Conservation (phyloP, 2,113 vertebrate genomes). For the Athene noctua region DNA sequence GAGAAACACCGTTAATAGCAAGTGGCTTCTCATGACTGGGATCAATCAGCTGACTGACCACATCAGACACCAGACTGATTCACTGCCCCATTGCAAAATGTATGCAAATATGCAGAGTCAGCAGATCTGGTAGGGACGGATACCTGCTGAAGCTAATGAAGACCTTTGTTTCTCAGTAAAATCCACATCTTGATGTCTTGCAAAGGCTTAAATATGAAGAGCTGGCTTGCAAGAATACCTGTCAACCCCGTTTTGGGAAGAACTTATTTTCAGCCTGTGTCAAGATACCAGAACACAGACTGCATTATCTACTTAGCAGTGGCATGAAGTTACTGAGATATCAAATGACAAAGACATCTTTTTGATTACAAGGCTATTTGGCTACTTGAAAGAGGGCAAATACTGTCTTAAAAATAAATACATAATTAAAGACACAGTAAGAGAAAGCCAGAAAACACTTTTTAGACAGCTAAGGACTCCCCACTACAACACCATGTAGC, state of each 20-base stretch:
- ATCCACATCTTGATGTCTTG: neutral
- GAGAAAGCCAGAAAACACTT: neutral
- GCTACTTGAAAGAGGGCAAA: neutral
- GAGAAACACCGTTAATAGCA: neutral
- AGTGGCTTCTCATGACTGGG: neutral
- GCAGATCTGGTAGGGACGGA: neutral
- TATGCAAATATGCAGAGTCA: neutral
- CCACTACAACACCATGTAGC: fast-evolving
- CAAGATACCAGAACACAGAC: neutral
- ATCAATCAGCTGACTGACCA: neutral
- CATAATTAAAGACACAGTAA: neutral
- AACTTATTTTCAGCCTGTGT: neutral
- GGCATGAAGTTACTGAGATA: neutral
- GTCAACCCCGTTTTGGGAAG: neutral
- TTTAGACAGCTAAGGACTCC: neutral
- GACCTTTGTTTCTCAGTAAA: neutral
- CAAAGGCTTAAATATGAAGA: neutral
- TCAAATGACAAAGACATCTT: neutral
- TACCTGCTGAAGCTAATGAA: neutral
- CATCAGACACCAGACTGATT: neutral
- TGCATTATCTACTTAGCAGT: neutral
- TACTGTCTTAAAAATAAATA: neutral
- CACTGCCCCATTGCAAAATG: fast-evolving
- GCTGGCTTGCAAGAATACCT: neutral
- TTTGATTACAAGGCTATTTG: neutral